A percentile compares a stretch with the other conserved stretches of the same genome.
Evolutionary conservation across 2,113 vertebrate species (phyloP).

Genomic region (Mugil cephalus): DNA sequence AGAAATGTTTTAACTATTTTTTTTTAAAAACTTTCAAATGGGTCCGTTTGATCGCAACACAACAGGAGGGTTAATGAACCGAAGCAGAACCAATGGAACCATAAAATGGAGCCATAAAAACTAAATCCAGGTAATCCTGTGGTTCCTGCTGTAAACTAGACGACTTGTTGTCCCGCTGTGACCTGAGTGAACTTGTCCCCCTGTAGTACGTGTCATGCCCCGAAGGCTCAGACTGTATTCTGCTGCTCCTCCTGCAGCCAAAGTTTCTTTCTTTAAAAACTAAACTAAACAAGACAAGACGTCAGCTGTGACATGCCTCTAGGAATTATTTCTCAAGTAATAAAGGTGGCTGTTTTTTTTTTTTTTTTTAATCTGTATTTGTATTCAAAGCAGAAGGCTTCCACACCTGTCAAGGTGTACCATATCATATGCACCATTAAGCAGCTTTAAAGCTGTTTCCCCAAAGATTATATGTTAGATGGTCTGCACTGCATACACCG

Average conservation of each 20-base stretch:
- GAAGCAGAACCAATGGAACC: conserved; percentile 1
- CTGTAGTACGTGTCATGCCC: conserved; percentile 1
- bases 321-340: too few species aligned
- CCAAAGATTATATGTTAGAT: conserved; percentile 14
- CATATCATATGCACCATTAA: conserved; percentile 37
- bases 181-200: conserved; percentile 4
- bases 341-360: too few species aligned
- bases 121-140: conserved; percentile 17
- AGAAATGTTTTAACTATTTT: too few species aligned
- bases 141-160: conserved; percentile 10
- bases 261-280: too few species aligned
- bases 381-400: conserved; percentile 9
- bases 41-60: too few species aligned
- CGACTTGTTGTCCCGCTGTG: neutral
- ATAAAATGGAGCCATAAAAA: neutral
- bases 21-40: too few species aligned
- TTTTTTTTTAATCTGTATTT: neutral
- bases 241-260: neutral
- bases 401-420: conserved; percentile 18
- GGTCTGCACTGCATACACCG: conserved; percentile 13
- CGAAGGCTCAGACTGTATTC: conserved; percentile 5
- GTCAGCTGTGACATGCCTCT: too few species aligned
- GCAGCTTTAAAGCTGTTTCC: conserved; percentile 22
- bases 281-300: too few species aligned
- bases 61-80: too few species aligned